Evolutionary conservation across 2,113 vertebrate species (phyloP), one percentile per base, ranked within the genome.

Genomic region (Melanocharis versteri): DNA sequence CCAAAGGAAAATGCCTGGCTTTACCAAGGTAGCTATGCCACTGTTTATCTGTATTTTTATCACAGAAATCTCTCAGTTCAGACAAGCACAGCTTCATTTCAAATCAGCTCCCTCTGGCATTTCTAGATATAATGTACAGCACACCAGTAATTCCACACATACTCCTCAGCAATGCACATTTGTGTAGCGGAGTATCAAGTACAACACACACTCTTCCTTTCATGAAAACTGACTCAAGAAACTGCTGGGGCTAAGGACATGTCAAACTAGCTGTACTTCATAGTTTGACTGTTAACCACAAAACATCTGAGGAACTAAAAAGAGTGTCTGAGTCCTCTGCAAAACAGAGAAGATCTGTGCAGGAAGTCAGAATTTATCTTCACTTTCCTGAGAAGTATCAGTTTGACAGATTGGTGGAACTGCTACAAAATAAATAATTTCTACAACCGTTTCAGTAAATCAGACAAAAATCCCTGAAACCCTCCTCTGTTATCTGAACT

Each of bases 401-500:
- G 18, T 65, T 28, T 56, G 12, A 83, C 37, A 50, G 44, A 35
- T 8, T 27, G 57, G 21, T 44, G 9, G 18, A 57, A 75, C 18
- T 35, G 44, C 3, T 50, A 79, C 31, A 35, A 65, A 68, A 31
- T 39, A 57, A 56, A 21, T n/a, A 13, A 79, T 45, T 77, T 72
- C 30, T 33, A 44, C 24, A 81, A 81, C 3, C 3, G 23, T 27
- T 73, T 81, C 51, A 60, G 19, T 37, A 64, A 62, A 83, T 35
- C 23, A 39, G 54, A 60, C 7, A 73, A 24, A 42, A 57, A 3
- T 0, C 3, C 7, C 10, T 3, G 15, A 78, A 18, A 11, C 5
- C 5, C 15, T 58, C 8, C 39, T 21, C 60, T n/a, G 17, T 14
- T 28, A 69, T 15, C 16, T 28, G 8, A 83, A 47, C 30, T 71